Evolutionary conservation across 2,113 vertebrate genomes (phyloP).

Genomic region (Limnothrissa miodon): DNA sequence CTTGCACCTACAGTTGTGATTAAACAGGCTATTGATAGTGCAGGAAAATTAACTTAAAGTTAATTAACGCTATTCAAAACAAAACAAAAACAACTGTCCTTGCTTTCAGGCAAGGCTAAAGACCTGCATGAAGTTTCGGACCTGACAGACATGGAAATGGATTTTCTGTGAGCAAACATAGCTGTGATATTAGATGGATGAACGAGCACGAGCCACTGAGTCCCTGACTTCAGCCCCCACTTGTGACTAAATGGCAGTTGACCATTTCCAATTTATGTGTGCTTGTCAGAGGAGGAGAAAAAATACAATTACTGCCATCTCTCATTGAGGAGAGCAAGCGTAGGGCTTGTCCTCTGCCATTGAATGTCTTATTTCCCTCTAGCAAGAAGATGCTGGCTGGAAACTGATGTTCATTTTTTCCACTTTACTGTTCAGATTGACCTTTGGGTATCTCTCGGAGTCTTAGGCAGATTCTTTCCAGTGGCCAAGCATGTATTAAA

Average conservation of each 20-base stretch:
- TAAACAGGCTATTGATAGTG: neutral
- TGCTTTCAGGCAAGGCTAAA: neutral
- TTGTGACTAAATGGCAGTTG: neutral
- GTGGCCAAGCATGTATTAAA: slow-evolving; percentile 12
- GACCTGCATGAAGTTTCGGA: neutral
- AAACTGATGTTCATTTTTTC: neutral
- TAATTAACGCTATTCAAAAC: neutral
- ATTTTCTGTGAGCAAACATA: no score
- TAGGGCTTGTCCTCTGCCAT: neutral
- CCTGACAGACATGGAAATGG: neutral
- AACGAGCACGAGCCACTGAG: neutral
- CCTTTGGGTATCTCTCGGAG: neutral
- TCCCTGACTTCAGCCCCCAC: neutral
- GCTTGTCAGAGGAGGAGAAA: neutral
- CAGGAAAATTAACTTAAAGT: neutral
- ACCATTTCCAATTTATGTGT: slow-evolving; percentile 1
- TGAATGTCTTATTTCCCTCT: neutral
- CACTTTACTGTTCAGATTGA: neutral
- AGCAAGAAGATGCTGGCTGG: neutral
- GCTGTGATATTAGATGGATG: neutral
- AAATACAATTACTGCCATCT: neutral
- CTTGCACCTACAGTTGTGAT: neutral
- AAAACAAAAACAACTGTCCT: neutral
- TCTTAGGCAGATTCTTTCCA: slow-evolving; percentile 15
- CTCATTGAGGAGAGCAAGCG: neutral